A percentile compares a stretch with the other conserved stretches of the same genome.
These are phyloP conservation scores for Magallana ariakensis DNA, from an alignment of 1,140 invertebrate genomes.

Conservation along the genomic window DNA sequence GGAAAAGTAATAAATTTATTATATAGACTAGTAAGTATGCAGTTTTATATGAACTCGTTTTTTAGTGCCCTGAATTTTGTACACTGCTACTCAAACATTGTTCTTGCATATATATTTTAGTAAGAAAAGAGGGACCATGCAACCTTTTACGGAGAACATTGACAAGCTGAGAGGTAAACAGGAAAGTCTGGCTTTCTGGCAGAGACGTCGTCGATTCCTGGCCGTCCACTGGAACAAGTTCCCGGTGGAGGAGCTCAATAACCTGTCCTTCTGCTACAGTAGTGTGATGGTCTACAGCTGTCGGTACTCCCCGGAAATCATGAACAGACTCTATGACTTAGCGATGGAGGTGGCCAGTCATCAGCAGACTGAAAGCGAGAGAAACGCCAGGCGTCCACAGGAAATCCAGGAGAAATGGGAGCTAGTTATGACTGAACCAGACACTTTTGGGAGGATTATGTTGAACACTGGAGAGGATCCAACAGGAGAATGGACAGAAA, in stretches of 20 bases:
- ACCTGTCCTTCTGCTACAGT: conserved; percentile 31
- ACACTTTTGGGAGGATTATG: not conserved
- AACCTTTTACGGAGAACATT: not conserved
- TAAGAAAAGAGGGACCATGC: not conserved
- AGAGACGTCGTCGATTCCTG: not conserved
- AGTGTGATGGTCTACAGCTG: conserved; percentile 24
- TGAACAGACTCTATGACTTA: conserved; percentile 4
- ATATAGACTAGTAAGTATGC: too few relatives aligned
- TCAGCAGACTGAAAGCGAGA: not conserved
- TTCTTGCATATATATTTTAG: too few relatives aligned
- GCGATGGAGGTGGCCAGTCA: not conserved
- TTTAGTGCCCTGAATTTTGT: not conserved
- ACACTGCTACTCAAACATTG: too few relatives aligned
- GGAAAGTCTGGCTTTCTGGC: conserved; percentile 32
- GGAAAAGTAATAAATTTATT: not conserved
- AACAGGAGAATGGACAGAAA: not conserved
- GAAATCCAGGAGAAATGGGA: conserved; percentile 21
- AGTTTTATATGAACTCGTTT: not conserved
- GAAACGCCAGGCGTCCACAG: not conserved
- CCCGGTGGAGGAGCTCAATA: not conserved
- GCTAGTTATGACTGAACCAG: not conserved
- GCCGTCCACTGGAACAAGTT: conserved; percentile 20
- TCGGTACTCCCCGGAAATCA: not conserved
- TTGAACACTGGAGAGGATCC: not conserved
- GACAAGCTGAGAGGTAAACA: conserved; percentile 21